phyloP scores from a whole-genome alignment of 2,797 vertebrate genomes.

The Moxostoma hubbsi region DNA sequence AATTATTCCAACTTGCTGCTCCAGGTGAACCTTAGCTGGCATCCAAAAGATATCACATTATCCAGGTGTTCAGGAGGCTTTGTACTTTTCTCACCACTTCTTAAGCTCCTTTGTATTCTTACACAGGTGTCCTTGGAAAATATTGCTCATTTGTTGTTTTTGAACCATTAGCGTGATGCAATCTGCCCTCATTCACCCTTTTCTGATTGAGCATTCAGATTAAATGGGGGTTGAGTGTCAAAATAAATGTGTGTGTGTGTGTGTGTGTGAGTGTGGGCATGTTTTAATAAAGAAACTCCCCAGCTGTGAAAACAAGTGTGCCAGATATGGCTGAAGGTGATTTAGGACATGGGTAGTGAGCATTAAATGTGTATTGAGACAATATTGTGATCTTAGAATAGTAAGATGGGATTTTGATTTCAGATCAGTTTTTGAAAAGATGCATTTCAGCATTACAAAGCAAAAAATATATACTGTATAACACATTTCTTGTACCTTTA shows the following conservation, averaged over 20 bases:
- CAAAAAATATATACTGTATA: background rate
- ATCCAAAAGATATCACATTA: background rate
- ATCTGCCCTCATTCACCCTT: constrained; percentile 19
- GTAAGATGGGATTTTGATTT: background rate
- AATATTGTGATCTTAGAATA: background rate
- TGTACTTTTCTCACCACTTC: background rate
- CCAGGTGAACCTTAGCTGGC: background rate
- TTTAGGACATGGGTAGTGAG: constrained; percentile 25
- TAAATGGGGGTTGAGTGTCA: background rate
- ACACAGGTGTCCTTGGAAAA: constrained; percentile 10
- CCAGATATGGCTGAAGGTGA: constrained; percentile 53
- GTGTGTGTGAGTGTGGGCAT: background rate
- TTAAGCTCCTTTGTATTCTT: background rate
- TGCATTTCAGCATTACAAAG: background rate
- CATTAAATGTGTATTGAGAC: background rate
- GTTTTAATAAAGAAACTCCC: constrained; percentile 40
- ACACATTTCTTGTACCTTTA: too few relatives aligned
- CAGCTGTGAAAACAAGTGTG: constrained; percentile 48
- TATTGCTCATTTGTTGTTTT: constrained; percentile 11
- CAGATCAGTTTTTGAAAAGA: background rate
- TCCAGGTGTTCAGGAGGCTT: background rate
- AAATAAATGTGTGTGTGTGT: background rate
- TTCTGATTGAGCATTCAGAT: constrained; percentile 1
- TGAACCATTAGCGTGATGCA: background rate
- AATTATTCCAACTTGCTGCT: background rate